Evolutionary conservation across 2,888 invertebrate genomes (phyloP).

Genomic region (Mimumesa dahlbomi): DNA sequence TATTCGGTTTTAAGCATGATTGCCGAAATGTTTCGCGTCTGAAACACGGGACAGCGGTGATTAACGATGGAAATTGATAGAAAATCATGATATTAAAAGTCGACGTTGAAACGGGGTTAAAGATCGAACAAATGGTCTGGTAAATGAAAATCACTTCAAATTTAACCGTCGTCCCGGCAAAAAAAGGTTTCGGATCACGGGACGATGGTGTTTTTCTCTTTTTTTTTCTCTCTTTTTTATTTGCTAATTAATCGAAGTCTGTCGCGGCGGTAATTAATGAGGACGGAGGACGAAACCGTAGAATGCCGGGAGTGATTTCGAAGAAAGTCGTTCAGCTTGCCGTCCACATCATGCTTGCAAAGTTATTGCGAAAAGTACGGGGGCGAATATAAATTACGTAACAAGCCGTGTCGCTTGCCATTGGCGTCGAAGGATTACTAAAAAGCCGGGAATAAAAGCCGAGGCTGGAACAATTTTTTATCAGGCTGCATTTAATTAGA

Average conservation of each 20-base stretch:
- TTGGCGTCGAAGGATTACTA: background rate
- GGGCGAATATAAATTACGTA: slow-evolving; percentile 13
- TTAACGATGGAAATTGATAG: no score
- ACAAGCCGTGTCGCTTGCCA: background rate
- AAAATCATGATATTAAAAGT: no score
- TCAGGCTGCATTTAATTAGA: no score
- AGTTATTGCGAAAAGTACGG: background rate
- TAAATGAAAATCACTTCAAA: no score
- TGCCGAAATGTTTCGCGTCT: no score
- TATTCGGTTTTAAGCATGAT: no score
- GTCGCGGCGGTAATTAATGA: slow-evolving; percentile 39
- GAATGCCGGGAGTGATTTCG: slow-evolving; percentile 15
- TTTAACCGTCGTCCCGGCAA: slow-evolving; percentile 16
- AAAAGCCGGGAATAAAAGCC: background rate
- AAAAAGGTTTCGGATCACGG: slow-evolving; percentile 12
- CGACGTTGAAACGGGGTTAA: no score
- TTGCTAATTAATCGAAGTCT: slow-evolving; percentile 43
- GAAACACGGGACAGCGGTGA: no score
- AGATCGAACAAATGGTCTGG: no score
- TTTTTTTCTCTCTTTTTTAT: no score
- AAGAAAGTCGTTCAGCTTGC: slow-evolving; percentile 12
- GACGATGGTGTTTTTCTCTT: no score
- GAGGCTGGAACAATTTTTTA: no score
- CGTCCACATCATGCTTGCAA: background rate
- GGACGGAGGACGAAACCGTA: slow-evolving; percentile 11